Percentiles rank a stretch among this genome's conserved stretches.
phyloP scores from a whole-genome alignment of 1,140 invertebrate species.

The Leptinotarsa texana region DNA sequence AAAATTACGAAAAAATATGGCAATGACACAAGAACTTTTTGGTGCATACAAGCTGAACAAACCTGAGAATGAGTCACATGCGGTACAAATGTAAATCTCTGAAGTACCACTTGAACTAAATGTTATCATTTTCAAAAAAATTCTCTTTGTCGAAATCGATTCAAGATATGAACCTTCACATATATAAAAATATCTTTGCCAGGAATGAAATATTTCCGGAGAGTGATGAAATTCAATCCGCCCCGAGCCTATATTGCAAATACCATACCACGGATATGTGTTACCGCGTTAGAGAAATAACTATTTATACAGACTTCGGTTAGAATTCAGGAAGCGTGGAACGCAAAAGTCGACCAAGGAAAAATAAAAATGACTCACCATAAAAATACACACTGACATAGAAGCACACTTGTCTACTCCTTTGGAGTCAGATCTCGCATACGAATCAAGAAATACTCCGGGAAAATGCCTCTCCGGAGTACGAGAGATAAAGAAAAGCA shows the following conservation, averaged over 20 bases:
- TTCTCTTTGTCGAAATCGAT: neutral
- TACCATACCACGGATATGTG: constrained; percentile 16
- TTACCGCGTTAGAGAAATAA: constrained; percentile 37
- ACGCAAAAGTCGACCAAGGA: constrained; percentile 33
- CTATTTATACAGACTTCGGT: constrained; percentile 38
- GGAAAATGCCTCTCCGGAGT: constrained; percentile 1
- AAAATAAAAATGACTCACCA: constrained; percentile 37
- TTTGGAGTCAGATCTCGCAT: constrained; percentile 13
- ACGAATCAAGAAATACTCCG: constrained; percentile 22
- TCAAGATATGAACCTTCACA: neutral
- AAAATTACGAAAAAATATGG: too few species aligned
- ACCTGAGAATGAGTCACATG: too few species aligned
- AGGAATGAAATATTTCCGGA: neutral
- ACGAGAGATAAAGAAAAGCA: constrained; percentile 11
- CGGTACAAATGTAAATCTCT: too few species aligned
- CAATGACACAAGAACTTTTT: too few species aligned
- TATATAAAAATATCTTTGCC: neutral
- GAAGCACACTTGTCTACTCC: constrained; percentile 26
- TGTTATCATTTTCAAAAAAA: too few species aligned
- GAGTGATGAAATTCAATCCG: neutral
- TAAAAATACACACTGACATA: constrained; percentile 32
- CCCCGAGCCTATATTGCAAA: neutral
- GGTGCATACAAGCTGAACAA: too few species aligned
- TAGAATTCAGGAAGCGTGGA: constrained; percentile 32
- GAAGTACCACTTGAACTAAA: too few species aligned